Base-by-base conservation (phyloP, 2,888 invertebrate species). In the Lamellibrachia columna region DNA sequence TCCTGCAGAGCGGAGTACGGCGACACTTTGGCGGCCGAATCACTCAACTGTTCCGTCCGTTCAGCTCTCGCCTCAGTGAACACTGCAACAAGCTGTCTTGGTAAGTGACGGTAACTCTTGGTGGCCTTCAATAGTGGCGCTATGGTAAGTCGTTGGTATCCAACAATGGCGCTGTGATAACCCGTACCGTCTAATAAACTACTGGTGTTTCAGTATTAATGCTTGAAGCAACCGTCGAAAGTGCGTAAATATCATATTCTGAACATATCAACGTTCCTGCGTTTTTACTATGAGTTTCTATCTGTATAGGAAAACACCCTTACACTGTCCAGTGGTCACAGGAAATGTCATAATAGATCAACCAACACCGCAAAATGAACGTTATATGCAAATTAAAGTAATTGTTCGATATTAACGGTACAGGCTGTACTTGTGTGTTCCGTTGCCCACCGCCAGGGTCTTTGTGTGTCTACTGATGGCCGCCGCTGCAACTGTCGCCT, bases 401-500 rank as follows among this genome's bases (percentile, higher is more conserved):
- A 75, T 6, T 75, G 75, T 75, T 40, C 40, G 40, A 40, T 40
- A 15, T 75, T 22, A 15, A 75, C 22, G 15, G 22, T 15, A 22
- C n/a, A 3, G 15, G 11, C 58, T 7, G 1, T 1, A 22, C 6
- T 15, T 22, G 6, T 22, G 75, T 75, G 75, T 75, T 75, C 22
- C n/a, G 22, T n/a, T 75, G 3, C 75, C 75, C 75, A 15, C 3
- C 22, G 93, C 22, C 91, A 93, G 93, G 93, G 75, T 92, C 0
- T 75, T 93, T 6, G 91, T 93, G 1, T 52, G 91, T 15, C 1
- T 93, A 11, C 53, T 93, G 53, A 90, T 91, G n/a, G 22, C 91
- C n/a, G 91, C 53, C 6, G 90, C 93, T 15, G 92, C 92, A 15
- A 90, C 93, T 53, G 94, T 94, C 93, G 91, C 95, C 55, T 94